Percentiles rank a stretch among this genome's conserved stretches.
phyloP scores from a whole-genome alignment of 2,113 vertebrate species.

The Syrrhaptes paradoxus region DNA sequence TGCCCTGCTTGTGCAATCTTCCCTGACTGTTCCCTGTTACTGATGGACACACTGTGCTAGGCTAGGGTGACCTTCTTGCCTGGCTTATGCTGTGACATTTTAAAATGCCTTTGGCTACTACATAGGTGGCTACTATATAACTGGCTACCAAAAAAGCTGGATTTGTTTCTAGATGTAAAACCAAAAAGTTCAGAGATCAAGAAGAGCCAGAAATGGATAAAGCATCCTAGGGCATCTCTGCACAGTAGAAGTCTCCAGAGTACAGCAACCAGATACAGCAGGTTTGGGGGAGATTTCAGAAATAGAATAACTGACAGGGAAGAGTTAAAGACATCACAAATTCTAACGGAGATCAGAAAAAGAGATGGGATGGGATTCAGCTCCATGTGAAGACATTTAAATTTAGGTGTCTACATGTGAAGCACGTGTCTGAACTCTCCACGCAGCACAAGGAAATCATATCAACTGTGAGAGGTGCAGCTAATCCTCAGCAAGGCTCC shows the following conservation, averaged over 20 bases:
- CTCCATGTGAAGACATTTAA: not conserved
- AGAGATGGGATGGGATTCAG: not conserved
- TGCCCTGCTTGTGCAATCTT: not conserved
- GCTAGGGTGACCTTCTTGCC: not conserved
- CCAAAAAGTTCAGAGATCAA: not conserved
- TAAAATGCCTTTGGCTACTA: not conserved
- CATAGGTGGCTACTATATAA: not conserved
- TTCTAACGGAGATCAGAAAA: not conserved
- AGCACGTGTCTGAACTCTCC: not conserved
- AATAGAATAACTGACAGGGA: not conserved
- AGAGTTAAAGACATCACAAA: not conserved
- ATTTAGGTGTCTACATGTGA: not conserved
- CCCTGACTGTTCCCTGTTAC: not conserved
- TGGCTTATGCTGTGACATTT: not conserved
- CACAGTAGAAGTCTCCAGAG: not conserved
- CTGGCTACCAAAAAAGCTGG: not conserved
- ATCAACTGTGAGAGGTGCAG: not conserved
- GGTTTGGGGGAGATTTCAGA: not conserved
- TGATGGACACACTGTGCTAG: not conserved
- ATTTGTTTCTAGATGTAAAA: not conserved
- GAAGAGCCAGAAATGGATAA: not conserved
- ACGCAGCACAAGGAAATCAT: not conserved
- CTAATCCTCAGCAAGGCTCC: conserved; percentile 19
- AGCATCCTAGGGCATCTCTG: not conserved
- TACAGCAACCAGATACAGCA: not conserved